A percentile compares a stretch with the other conserved stretches of the same genome.
phyloP scores from a whole-genome alignment of 2,797 vertebrate species.

The Poecile montanus region DNA sequence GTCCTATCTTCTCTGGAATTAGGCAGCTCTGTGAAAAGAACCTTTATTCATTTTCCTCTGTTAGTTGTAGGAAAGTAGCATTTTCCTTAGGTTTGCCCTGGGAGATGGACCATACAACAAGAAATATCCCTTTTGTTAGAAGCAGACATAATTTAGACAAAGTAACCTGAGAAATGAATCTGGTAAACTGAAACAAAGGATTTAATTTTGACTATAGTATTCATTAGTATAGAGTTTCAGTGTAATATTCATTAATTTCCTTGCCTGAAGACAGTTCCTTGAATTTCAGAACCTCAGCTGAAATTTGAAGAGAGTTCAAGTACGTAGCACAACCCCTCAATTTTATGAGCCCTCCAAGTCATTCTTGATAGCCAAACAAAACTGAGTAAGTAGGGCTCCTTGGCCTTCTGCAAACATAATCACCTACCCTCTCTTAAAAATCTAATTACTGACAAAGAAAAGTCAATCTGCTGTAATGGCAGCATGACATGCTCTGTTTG shows the following conservation, averaged over 20 bases:
- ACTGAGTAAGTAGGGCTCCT: neutral
- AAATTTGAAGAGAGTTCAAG: neutral
- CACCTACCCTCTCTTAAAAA: neutral
- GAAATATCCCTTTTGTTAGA: neutral
- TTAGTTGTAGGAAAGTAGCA: neutral
- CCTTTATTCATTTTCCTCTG: neutral
- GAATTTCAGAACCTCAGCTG: neutral
- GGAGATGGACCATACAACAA: neutral
- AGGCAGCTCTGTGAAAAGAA: neutral
- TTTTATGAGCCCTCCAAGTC: neutral
- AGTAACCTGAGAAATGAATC: neutral
- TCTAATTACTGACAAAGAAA: neutral
- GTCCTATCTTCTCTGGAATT: neutral
- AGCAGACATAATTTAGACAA: neutral
- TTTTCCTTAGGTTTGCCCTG: neutral
- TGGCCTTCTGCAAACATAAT: neutral
- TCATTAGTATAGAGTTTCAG: neutral
- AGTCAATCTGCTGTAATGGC: neutral
- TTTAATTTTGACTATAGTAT: neutral
- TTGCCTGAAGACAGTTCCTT: neutral
- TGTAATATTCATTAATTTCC: neutral
- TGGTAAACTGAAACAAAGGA: neutral
- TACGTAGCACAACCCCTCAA: rapidly evolving
- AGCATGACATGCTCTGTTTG: neutral
- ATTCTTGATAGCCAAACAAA: neutral